Evolutionary conservation across 2,888 invertebrate genomes (phyloP).

Genomic region (Liodrosophila aerea): DNA sequence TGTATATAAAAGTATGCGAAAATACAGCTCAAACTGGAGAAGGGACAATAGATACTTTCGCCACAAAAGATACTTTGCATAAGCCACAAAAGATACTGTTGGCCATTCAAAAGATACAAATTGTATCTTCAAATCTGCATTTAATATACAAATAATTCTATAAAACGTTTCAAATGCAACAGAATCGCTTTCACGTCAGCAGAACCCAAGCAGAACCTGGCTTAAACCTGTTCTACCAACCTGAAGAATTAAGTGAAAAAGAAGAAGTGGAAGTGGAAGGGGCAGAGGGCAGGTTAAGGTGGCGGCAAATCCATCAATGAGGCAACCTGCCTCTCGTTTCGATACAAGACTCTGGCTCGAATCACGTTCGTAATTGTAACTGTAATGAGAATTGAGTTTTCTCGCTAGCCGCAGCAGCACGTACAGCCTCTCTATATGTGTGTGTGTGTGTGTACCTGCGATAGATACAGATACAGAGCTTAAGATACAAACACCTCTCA

Average conservation of each 20-base stretch:
- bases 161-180: conserved; percentile 44
- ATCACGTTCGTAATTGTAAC: conserved; percentile 74
- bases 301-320: conserved; percentile 60
- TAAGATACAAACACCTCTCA: conserved; percentile 37
- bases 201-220: conserved; percentile 43
- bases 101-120: too few species aligned
- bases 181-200: conserved; percentile 51
- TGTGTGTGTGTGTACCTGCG: conserved; percentile 28
- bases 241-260: not conserved
- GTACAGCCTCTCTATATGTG: conserved; percentile 17
- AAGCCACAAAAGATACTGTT: too few species aligned
- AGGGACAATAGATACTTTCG: too few species aligned
- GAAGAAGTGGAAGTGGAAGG: not conserved
- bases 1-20: too few species aligned
- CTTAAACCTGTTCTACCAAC: conserved; percentile 41
- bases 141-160: too few species aligned
- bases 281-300: conserved; percentile 3
- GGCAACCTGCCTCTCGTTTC: conserved; percentile 35
- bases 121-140: too few species aligned
- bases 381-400: conserved; percentile 57
- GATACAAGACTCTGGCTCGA: conserved; percentile 47
- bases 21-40: too few species aligned
- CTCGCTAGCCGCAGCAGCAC: conserved; percentile 41
- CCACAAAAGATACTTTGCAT: too few species aligned
- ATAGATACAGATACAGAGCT: conserved; percentile 14